phyloP scores from a whole-genome alignment of 2,113 vertebrate genomes.

The Percina caprodes region DNA sequence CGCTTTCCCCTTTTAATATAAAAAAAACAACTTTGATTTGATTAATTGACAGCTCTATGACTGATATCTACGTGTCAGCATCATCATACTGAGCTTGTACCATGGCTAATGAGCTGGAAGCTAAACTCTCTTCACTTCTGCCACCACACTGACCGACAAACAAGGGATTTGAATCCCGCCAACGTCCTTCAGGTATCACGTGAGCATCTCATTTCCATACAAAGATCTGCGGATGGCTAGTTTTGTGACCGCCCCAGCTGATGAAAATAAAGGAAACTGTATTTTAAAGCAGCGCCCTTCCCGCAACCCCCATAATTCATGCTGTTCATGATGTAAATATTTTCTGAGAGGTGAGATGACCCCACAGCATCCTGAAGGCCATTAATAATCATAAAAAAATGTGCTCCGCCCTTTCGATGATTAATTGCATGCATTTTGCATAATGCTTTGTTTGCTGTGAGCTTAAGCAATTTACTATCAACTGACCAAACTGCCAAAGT shows the following conservation, averaged over 20 bases:
- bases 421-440: constrained; percentile 79
- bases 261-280: constrained; percentile 69
- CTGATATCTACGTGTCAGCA: constrained; percentile 16
- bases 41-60: constrained; percentile 38
- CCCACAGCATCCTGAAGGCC: constrained; percentile 72
- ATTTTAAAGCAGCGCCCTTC: constrained; percentile 68
- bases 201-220: constrained; percentile 66
- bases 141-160: constrained; percentile 40
- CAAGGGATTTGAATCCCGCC: constrained; percentile 51
- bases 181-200: constrained; percentile 67
- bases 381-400: constrained; percentile 82
- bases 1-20: constrained; percentile 6
- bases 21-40: constrained; percentile 6
- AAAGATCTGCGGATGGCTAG: constrained; percentile 47
- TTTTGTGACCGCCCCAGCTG: constrained; percentile 52
- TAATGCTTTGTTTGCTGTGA: constrained; percentile 78
- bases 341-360: constrained; percentile 77
- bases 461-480: constrained; percentile 71
- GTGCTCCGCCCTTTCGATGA: constrained; percentile 66
- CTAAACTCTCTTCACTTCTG: constrained; percentile 32
- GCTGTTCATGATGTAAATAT: constrained; percentile 83
- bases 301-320: constrained; percentile 74
- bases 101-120: constrained; percentile 69
- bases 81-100: constrained; percentile 43
- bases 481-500: constrained; percentile 62